A percentile compares a stretch with the other conserved stretches of the same genome.
Conservation (phyloP, 2,888 invertebrate species). For the Stenolophus ochropezus region DNA sequence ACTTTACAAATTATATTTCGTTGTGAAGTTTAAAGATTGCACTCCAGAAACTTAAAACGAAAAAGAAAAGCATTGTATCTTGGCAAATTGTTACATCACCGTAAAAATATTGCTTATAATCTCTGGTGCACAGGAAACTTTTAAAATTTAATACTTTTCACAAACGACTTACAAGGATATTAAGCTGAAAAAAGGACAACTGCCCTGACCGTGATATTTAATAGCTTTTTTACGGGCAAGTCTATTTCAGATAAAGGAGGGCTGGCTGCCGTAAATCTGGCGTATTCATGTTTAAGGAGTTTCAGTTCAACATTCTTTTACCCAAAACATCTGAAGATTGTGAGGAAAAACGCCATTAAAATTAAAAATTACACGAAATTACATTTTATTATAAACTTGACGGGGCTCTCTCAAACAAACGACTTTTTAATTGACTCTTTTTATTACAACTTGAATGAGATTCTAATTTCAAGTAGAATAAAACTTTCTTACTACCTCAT, state of each 20-base stretch:
- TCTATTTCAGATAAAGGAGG: slow-evolving; percentile 55
- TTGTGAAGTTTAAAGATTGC: slow-evolving; percentile 32
- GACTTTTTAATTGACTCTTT: slow-evolving; percentile 49
- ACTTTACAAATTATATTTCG: slow-evolving; percentile 45
- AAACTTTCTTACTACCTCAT: not conserved
- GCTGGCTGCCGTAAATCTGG: slow-evolving; percentile 32
- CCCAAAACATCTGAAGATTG: slow-evolving; percentile 34
- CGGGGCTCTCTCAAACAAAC: slow-evolving; percentile 21
- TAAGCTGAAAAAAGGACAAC: slow-evolving; percentile 52
- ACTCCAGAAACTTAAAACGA: not conserved
- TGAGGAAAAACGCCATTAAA: slow-evolving; percentile 46
- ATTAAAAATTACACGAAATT: slow-evolving; percentile 54
- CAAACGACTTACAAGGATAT: slow-evolving; percentile 54
- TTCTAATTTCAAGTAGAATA: not conserved
- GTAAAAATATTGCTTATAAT: slow-evolving; percentile 56
- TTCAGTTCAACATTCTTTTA: slow-evolving; percentile 32
- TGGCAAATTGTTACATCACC: slow-evolving; percentile 47
- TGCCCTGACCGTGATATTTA: slow-evolving; percentile 50
- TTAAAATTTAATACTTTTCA: slow-evolving; percentile 50
- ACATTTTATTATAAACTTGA: slow-evolving; percentile 55
- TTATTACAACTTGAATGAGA: slow-evolving; percentile 18
- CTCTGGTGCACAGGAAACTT: slow-evolving; percentile 46
- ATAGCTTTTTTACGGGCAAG: slow-evolving; percentile 52
- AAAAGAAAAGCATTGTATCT: slow-evolving; percentile 47
- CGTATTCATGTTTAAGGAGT: slow-evolving; percentile 43